These are phyloP conservation scores for Chelon auratus DNA, from an alignment of 2,797 vertebrate species.

Conservation along the genomic window DNA sequence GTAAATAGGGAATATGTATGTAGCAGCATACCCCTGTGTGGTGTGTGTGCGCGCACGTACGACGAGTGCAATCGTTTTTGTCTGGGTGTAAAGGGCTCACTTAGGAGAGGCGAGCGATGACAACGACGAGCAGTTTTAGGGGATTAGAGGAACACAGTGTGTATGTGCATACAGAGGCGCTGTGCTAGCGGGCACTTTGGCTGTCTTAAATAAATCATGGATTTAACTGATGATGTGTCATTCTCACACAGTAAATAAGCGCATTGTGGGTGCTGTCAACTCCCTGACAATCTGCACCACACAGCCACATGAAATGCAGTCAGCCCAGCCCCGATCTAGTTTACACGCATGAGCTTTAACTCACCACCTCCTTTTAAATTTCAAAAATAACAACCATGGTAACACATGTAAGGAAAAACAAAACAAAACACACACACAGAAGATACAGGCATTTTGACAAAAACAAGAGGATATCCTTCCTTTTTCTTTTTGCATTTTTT, in stretches of 20 bases:
- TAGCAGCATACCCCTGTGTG: slow-evolving; percentile 54
- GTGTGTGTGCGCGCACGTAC: not conserved
- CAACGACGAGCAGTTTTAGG: slow-evolving; percentile 61
- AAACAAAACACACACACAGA: slow-evolving; percentile 32
- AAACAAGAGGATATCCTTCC: slow-evolving; percentile 55
- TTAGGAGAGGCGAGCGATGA: slow-evolving; percentile 53
- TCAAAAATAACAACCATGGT: slow-evolving; percentile 53
- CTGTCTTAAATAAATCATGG: slow-evolving; percentile 79
- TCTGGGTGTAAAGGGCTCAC: slow-evolving; percentile 53
- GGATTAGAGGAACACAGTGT: slow-evolving; percentile 71
- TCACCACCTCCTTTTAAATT: slow-evolving; percentile 36
- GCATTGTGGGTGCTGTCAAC: slow-evolving; percentile 59
- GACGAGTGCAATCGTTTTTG: slow-evolving; percentile 31
- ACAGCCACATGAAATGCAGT: slow-evolving; percentile 58
- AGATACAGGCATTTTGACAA: slow-evolving; percentile 63
- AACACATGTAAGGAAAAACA: slow-evolving; percentile 36
- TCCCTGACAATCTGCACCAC: slow-evolving; percentile 63
- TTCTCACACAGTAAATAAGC: slow-evolving; percentile 75
- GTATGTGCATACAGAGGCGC: slow-evolving; percentile 67
- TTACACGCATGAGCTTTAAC: slow-evolving; percentile 43
- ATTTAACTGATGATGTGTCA: slow-evolving; percentile 76
- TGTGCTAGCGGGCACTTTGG: slow-evolving; percentile 80
- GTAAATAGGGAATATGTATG: slow-evolving; percentile 18
- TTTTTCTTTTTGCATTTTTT: slow-evolving; percentile 38
- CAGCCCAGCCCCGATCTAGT: slow-evolving; percentile 52